Percentiles rank a stretch among this genome's conserved stretches.
These are phyloP conservation scores for Tetraneura akinire DNA, from an alignment of 1,140 invertebrate genomes.

Conservation along the genomic window DNA sequence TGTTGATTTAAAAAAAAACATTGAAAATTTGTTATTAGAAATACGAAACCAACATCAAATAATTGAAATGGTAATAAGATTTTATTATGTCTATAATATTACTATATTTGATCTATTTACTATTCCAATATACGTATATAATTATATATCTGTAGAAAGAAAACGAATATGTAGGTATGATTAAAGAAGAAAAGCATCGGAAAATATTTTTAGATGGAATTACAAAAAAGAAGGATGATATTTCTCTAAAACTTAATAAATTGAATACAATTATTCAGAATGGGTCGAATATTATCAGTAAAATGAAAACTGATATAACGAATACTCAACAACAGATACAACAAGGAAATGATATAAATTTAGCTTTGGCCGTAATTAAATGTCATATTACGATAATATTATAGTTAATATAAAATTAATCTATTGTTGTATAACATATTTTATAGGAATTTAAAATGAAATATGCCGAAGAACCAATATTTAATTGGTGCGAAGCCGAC, in stretches of 20 bases:
- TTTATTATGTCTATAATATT: conserved; percentile 60
- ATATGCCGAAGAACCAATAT: background rate
- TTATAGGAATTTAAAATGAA: background rate
- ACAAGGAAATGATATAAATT: background rate
- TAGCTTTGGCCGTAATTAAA: too few species aligned
- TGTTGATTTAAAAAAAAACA: conserved; percentile 79
- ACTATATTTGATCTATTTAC: background rate
- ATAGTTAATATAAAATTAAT: background rate
- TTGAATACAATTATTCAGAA: too few species aligned
- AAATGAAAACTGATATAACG: background rate
- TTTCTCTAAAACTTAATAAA: background rate
- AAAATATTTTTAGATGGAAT: background rate
- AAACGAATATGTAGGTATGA: background rate
- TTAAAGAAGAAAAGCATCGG: background rate
- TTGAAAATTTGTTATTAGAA: conserved; percentile 77
- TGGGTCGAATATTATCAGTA: too few species aligned
- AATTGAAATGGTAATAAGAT: conserved; percentile 68
- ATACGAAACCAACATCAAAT: conserved; percentile 79
- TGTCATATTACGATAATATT: background rate
- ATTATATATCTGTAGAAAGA: conserved; percentile 78
- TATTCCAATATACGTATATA: too few species aligned
- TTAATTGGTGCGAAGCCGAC: background rate
- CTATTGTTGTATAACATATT: background rate
- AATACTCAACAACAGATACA: background rate
- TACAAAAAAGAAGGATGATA: background rate